Base-by-base conservation (phyloP, 1,140 invertebrate species). In the Epicauta chinensis region DNA sequence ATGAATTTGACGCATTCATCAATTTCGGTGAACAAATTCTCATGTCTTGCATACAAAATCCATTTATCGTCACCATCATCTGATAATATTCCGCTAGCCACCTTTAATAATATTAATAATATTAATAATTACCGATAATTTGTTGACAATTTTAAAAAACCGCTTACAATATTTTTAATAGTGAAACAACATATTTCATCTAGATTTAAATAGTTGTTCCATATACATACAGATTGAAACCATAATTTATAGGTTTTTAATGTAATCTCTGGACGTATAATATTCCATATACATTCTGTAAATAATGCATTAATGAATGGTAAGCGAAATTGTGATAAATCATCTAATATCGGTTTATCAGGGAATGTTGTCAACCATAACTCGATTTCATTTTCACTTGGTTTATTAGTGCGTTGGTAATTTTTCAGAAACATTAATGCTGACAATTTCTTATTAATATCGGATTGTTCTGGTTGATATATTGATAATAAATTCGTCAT, bases 111-210 rank as follows among this genome's bases (percentile, higher is more conserved):
- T 4, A 47, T 15, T 23, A 32, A 13, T n/a, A n/a, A n/a, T n/a
- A n/a, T n/a, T n/a, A n/a, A n/a, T n/a, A n/a, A n/a, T n/a, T n/a
- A n/a, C n/a, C n/a, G n/a, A n/a, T n/a, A n/a, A n/a, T n/a, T n/a
- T n/a, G n/a, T n/a, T n/a, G n/a, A n/a, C n/a, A n/a, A n/a, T n/a
- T n/a, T 3, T 43, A 54, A 23, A 23, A n/a, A 0, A 2, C 7
- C 4, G 7, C 7, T 56, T 52, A 60, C 60, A 9, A 60, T 39
- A 46, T 59, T 51, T 42, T 67, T 67, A 2, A 69, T 54, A 39
- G 59, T 65, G 42, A 59, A 66, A 7, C 54, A 49, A 42, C 67
- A 69, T 45, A 69, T 69, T 15, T 66, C 61, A 35, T 65, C 43
- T 10, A 37, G 36, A 23, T 50, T 64, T 16, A 69, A 51, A 51